Base-by-base conservation (phyloP, 2,888 invertebrate genomes). In the Cephus sareptanus region DNA sequence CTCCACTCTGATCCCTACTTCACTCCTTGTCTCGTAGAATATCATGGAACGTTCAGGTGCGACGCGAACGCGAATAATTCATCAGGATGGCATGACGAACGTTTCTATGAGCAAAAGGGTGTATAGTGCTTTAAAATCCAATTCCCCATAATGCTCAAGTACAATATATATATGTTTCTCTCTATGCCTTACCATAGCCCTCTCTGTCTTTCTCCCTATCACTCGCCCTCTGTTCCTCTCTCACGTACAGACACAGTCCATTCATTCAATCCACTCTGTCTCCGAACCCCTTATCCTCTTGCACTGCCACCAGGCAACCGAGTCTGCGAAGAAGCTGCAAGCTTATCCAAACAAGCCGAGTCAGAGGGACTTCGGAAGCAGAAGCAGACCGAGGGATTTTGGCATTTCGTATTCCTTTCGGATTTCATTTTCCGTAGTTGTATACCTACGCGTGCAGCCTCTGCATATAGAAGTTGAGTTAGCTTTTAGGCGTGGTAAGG, bases 81-180 rank as follows among this genome's bases (percentile, higher is more conserved):
- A 81, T 75, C 81, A 79, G 77, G 81, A 79, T 81, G 78, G 77
- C 75, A 83, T 85, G 85, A 86, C 80, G 84, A 82, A 86, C 85
- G 85, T 86, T 87, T 83, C 84, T 84, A 83, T 83, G 35, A 83
- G 76, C 75, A 76, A 76, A 79, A 82, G 80, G 80, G 79, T n/a
- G 75, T 68, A 80, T 82, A 79, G 82, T 80, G 82, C 85, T 87
- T 89, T 88, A 81, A 85, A 85, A 89, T 87, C 83, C 86, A 88
- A 88, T 88, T 86, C 85, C 56, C 84, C 83, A 83, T 85, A 87
- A 88, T 84, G 84, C 79, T 77, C 23, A 40, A 40, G 40, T 40
- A 15, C 4, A 15, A 40, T 40, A 37, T 37, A 15, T 37, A 40
- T 56, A 56, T 56, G 79, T 81, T 77, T 77, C 75, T 78, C 78